Base-by-base conservation (phyloP, 2,888 invertebrate species). In the Anthophora plumipes region DNA sequence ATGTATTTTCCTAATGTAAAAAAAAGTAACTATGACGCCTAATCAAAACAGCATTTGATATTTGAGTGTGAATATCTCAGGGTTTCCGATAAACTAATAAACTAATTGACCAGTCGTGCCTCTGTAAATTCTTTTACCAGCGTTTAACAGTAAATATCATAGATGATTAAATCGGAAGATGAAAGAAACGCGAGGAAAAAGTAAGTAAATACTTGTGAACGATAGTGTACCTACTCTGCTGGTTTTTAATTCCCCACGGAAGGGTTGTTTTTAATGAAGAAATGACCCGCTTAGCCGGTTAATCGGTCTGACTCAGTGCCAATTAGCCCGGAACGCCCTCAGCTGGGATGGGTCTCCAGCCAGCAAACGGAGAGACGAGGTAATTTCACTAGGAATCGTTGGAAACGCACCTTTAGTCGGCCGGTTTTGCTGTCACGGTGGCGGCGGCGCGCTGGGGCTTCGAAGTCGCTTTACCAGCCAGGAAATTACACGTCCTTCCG, bases 401-500 rank as follows among this genome's bases (percentile, higher is more conserved):
- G 60, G 0, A 14, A 57, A 70, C 75, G 80, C 73, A 73, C 63
- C 80, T 80, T 80, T 39, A 80, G 20, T 48, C 60, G 80, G 71
- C 22, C 50, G 61, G 61, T 73, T 55, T 77, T 20, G 68, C 52
- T 46, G 69, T 69, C 60, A 63, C 52, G 7, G 46, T 17, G 63
- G 48, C n/a, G 57, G 50, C 57, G 67, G 43, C 31, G 39, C 39
- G 11, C 64, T 71, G 60, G 63, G 70, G 52, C 46, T 57, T 66
- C 79, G 77, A 88, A 85, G 86, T 86, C 89, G 90, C 89, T 90
- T 89, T 89, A 89, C 88, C 89, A 83, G 88, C 80, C 91, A 92
- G 92, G 92, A 92, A 92, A 92, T 92, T 92, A 91, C 92, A 92
- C 91, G 90, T 91, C 91, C 91, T 92, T 89, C 90, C 90, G 89